These are phyloP conservation scores for Clostera curtula DNA, from an alignment of 2,888 invertebrate genomes.

Conservation along the genomic window DNA sequence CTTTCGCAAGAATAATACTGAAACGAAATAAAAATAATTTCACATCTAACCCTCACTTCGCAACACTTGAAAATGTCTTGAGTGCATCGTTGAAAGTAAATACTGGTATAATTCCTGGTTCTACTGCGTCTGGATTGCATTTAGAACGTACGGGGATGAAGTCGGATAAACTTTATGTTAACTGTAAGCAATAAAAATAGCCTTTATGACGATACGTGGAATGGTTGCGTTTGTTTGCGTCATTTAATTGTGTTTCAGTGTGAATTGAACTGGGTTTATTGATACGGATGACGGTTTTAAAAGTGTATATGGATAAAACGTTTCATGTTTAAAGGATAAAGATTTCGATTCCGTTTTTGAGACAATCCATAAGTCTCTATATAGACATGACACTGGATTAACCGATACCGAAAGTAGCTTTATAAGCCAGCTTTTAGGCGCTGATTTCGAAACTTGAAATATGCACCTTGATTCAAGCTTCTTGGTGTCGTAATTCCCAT, in stretches of 20 bases:
- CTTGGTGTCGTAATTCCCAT: too few species aligned
- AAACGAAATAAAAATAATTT: constrained; percentile 58
- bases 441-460: too few species aligned
- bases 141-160: constrained; percentile 65
- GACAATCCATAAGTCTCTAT: too few species aligned
- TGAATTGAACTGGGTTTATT: constrained; percentile 33
- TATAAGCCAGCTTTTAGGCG: too few species aligned
- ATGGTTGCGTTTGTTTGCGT: constrained; percentile 58
- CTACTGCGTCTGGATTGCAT: constrained; percentile 68
- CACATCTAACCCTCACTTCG: constrained; percentile 48
- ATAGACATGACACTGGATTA: too few species aligned
- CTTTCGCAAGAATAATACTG: constrained; percentile 22
- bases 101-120: constrained; percentile 63
- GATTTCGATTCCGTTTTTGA: too few species aligned
- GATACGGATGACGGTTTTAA: constrained; percentile 21
- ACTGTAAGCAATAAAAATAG: constrained; percentile 69
- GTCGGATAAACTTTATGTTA: constrained; percentile 67
- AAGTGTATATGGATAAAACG: constrained; percentile 16
- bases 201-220: constrained; percentile 71
- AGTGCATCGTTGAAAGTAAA: constrained; percentile 72
- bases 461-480: too few species aligned
- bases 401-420: too few species aligned
- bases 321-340: too few species aligned
- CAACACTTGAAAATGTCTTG: constrained; percentile 57
- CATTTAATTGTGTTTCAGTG: constrained; percentile 38